These are phyloP conservation scores for Coboldia fuscipes DNA, from an alignment of 1,140 invertebrate genomes.

Conservation along the genomic window DNA sequence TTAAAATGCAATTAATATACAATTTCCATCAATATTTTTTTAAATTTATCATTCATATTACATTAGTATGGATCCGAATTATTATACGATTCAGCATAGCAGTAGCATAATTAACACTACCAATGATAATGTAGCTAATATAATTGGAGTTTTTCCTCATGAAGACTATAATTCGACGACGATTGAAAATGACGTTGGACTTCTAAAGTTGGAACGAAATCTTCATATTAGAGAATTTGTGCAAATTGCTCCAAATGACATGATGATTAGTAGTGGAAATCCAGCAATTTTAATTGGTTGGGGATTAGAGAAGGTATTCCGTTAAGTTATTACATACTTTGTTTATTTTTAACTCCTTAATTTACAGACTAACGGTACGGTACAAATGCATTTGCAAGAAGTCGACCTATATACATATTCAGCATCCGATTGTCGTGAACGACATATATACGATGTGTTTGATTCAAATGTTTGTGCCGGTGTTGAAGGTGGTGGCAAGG, in stretches of 20 bases:
- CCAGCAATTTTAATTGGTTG: slow-evolving; percentile 12
- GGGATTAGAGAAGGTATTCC: slow-evolving; percentile 16
- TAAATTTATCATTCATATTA: background rate
- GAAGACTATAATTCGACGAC: no score
- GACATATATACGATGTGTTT: slow-evolving; percentile 11
- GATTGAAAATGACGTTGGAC: no score
- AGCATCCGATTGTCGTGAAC: slow-evolving; percentile 15
- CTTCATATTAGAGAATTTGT: slow-evolving; percentile 5
- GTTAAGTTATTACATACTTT: slow-evolving; percentile 4
- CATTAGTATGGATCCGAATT: slow-evolving; percentile 10
- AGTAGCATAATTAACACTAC: slow-evolving; percentile 8
- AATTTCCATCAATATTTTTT: no score
- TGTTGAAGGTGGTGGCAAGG: slow-evolving; percentile 17
- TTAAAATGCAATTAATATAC: no score
- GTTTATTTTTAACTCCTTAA: background rate
- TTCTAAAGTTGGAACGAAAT: slow-evolving; percentile 14
- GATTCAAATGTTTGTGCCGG: slow-evolving; percentile 20
- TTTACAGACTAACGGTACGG: slow-evolving; percentile 10
- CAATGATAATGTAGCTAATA: slow-evolving; percentile 12
- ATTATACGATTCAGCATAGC: slow-evolving; percentile 1
- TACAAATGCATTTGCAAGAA: slow-evolving; percentile 16
- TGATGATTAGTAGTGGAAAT: slow-evolving; percentile 6
- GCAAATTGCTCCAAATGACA: slow-evolving; percentile 10
- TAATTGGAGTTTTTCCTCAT: no score
- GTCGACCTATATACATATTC: slow-evolving; percentile 17